Evolutionary conservation across 2,113 vertebrate genomes (phyloP).

Genomic region (Mastomys natalensis): DNA sequence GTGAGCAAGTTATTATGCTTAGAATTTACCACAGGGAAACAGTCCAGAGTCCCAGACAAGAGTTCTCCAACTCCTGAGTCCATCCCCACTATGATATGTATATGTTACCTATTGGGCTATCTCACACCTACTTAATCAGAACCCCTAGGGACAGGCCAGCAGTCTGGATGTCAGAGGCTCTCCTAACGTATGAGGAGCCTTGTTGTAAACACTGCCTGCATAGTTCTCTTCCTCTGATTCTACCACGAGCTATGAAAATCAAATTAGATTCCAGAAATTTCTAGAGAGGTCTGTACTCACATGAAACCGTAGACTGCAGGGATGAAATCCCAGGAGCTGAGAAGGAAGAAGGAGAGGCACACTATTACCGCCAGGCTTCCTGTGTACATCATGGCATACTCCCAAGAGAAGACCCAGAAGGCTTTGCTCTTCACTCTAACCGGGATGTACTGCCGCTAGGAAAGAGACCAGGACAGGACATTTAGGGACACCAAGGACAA

Average conservation of each 20-base stretch:
- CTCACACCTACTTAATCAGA: conserved; percentile 20
- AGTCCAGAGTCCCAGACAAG: background rate
- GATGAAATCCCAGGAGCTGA: conserved; percentile 98
- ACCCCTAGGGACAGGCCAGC: background rate
- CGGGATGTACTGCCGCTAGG: conserved; percentile 94
- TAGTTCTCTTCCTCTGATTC: background rate
- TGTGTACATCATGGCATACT: conserved; percentile 94
- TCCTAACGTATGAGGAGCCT: background rate
- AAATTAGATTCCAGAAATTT: conserved; percentile 61
- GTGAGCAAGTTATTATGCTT: background rate
- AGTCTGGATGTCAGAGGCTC: conserved; percentile 22
- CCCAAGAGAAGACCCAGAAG: conserved; percentile 94
- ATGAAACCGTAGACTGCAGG: conserved; percentile 98
- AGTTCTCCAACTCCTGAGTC: background rate
- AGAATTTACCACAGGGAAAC: conserved; percentile 21
- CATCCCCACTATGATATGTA: background rate
- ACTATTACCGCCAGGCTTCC: conserved; percentile 94
- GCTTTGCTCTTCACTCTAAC: conserved; percentile 90
- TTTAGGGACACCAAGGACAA: conserved; percentile 36
- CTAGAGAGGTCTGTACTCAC: conserved; percentile 87
- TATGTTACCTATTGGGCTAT: background rate
- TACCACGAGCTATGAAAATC: conserved; percentile 29
- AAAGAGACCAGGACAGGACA: conserved; percentile 62
- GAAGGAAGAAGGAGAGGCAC: conserved; percentile 97
- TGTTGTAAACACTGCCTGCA: background rate